These are phyloP conservation scores for Ectropis grisescens DNA, from an alignment of 1,140 invertebrate species.

Conservation along the genomic window DNA sequence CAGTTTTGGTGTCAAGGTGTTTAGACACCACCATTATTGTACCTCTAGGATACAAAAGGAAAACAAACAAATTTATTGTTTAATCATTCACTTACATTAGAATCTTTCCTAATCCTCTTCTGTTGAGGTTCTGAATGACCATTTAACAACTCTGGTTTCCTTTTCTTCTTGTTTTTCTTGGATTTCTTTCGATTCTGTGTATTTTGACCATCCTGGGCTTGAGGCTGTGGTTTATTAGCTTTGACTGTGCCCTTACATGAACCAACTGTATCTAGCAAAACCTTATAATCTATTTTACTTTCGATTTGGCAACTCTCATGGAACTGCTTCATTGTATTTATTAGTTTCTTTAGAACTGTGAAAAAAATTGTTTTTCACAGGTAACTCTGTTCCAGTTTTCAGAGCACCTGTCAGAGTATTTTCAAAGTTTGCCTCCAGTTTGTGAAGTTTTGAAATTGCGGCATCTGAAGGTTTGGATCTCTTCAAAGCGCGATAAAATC, in stretches of 20 bases:
- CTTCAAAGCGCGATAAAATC: conserved; percentile 73
- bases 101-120: conserved; percentile 26
- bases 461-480: conserved; percentile 35
- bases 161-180: conserved; percentile 45
- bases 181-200: conserved; percentile 24
- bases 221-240: conserved; percentile 9
- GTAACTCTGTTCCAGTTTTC: conserved; percentile 25
- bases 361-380: conserved; percentile 49
- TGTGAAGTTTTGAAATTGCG: conserved; percentile 17
- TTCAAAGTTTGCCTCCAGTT: conserved; percentile 34
- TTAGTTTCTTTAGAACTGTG: conserved; percentile 37
- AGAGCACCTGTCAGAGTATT: conserved; percentile 21
- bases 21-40: too few relatives aligned
- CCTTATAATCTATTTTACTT: conserved; percentile 34
- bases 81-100: too few relatives aligned
- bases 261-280: conserved; percentile 24
- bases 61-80: too few relatives aligned
- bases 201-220: conserved; percentile 20
- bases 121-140: conserved; percentile 20
- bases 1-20: too few relatives aligned
- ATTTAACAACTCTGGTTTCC: conserved; percentile 31
- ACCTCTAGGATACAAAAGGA: too few relatives aligned
- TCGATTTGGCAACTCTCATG: conserved; percentile 42
- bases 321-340: conserved; percentile 44
- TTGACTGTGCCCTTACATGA: conserved; percentile 29